Conservation (phyloP, 2,797 vertebrate species). For the Gadopsis bispinosus region DNA sequence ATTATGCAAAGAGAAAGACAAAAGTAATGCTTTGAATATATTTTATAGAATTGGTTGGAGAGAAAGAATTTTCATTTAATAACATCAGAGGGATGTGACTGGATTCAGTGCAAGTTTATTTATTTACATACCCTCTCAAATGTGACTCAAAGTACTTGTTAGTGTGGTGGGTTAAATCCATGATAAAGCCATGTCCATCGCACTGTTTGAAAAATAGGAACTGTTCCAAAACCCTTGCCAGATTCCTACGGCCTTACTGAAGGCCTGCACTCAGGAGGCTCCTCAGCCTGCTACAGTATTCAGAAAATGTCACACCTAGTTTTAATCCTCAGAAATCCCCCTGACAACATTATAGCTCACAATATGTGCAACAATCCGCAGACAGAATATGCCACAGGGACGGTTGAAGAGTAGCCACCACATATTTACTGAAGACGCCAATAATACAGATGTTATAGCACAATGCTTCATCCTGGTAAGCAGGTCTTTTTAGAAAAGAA, state of each 20-base stretch:
- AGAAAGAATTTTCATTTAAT: neutral
- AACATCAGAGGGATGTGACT: constrained; percentile 10
- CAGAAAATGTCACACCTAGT: constrained; percentile 59
- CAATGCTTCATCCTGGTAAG: neutral
- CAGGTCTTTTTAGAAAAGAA: neutral
- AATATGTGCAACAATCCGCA: constrained; percentile 18
- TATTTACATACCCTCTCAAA: neutral
- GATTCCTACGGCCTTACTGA: constrained; percentile 22
- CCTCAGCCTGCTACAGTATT: constrained; percentile 50
- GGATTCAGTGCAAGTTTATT: neutral
- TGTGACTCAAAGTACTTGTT: neutral
- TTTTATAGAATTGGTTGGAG: constrained; percentile 19
- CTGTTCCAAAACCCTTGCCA: constrained; percentile 19
- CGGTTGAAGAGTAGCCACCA: constrained; percentile 23
- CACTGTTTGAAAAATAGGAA: constrained; percentile 20
- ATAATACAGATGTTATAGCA: neutral
- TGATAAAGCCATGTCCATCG: neutral
- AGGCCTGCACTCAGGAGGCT: constrained; percentile 38
- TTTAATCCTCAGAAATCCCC: constrained; percentile 57
- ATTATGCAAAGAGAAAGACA: constrained; percentile 16
- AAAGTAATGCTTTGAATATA: constrained; percentile 10
- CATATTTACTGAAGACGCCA: neutral
- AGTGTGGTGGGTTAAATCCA: constrained; percentile 20
- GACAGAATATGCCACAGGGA: constrained; percentile 24
- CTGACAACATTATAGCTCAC: constrained; percentile 49